phyloP scores from a whole-genome alignment of 2,888 invertebrate genomes.

The Patella pellucida region DNA sequence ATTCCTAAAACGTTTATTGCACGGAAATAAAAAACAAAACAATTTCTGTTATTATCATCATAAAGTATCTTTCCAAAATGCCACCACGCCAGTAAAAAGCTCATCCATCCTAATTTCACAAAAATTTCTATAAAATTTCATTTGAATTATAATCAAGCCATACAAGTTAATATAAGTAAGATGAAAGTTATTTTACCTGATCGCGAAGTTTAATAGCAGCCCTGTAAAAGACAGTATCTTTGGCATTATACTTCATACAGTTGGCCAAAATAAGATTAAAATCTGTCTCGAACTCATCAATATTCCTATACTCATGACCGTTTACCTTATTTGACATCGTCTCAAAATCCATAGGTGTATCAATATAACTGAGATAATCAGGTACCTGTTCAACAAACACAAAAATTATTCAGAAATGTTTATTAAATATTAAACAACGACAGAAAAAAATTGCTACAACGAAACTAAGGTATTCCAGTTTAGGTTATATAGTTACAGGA shows the following conservation, averaged over 20 bases:
- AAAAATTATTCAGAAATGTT: too few relatives aligned
- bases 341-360: slow-evolving; percentile 89
- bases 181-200: slow-evolving; percentile 71
- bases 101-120: too few relatives aligned
- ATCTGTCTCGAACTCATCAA: slow-evolving; percentile 88
- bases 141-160: not conserved
- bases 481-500: too few relatives aligned
- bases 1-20: too few relatives aligned
- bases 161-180: not conserved
- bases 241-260: slow-evolving; percentile 94
- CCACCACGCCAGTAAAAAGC: not conserved
- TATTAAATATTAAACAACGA: too few relatives aligned
- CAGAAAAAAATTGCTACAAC: too few relatives aligned
- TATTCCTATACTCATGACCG: slow-evolving; percentile 70
- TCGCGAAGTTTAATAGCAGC: slow-evolving; percentile 91
- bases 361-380: slow-evolving; percentile 89
- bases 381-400: slow-evolving; percentile 76
- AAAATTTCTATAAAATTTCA: too few relatives aligned
- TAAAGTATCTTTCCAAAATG: too few relatives aligned
- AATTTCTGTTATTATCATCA: too few relatives aligned
- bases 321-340: slow-evolving; percentile 81
- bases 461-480: too few relatives aligned
- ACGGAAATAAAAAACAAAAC: too few relatives aligned
- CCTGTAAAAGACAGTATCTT: slow-evolving; percentile 94
- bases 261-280: slow-evolving; percentile 97